Evolutionary conservation across 2,113 vertebrate species (phyloP), one percentile per base, ranked within the genome.

Genomic region (Zapus hudsonius): DNA sequence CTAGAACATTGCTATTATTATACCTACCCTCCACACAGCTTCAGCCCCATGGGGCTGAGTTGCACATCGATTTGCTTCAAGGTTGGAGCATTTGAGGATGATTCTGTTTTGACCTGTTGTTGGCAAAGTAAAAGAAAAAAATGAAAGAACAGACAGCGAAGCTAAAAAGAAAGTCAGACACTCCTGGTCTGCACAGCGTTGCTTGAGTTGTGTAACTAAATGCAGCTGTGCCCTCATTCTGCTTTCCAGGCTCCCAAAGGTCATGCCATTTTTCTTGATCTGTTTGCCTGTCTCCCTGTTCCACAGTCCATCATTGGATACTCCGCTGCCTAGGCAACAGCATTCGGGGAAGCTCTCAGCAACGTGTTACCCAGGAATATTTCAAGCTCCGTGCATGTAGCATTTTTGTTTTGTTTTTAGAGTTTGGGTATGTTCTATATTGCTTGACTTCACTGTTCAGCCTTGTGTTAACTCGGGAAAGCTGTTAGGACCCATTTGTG

Each of bases 51-150:
- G 93, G 87, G 93, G 64, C 83, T 79, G 76, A 74, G 84, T 22
- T 92, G 76, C 44, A 89, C 89, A 94, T 94, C 89, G 93, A 91
- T 95, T 94, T 92, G 84, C 81, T 97, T 95, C 81, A 70, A 13
- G 88, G 91, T 84, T 78, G 63, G 63, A 92, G 42, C 84, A 82
- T 83, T 91, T 81, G 84, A 94, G 42, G 64, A 92, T 84, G 93
- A 95, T 93, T 95, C 89, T 84, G 73, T 94, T 94, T 94, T 93
- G 94, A 96, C 95, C 73, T 78, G 52, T 84, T 94, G 55, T 92
- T 92, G 89, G 80, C 64, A 87, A 92, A 90, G 81, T 80, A 1
- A 84, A 78, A 81, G 87, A 76, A 76, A 40, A 86, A 66, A 80
- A 63, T 92, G 87, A 74, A 79, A 91, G 81, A 66, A 84, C n/a